These are phyloP conservation scores for Sciurus vulgaris DNA, from an alignment of 2,797 vertebrate genomes.

Conservation along the genomic window DNA sequence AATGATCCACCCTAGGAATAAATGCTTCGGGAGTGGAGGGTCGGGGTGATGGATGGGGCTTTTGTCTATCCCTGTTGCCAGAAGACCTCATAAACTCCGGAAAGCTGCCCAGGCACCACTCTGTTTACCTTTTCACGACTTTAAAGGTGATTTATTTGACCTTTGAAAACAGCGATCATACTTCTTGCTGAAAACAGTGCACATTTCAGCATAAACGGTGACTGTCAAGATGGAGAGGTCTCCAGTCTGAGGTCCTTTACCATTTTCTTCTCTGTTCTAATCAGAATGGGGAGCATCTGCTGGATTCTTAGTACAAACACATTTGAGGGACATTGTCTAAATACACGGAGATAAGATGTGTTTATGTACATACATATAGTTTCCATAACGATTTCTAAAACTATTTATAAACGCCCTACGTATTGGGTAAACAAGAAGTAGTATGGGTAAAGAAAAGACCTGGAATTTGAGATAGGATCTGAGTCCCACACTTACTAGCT, in stretches of 20 bases:
- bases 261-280: constrained; percentile 52
- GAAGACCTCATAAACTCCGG: constrained; percentile 87
- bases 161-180: constrained; percentile 85
- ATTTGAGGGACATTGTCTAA: constrained; percentile 75
- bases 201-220: constrained; percentile 78
- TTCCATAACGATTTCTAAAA: constrained; percentile 75
- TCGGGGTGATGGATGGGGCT: constrained; percentile 82
- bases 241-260: constrained; percentile 75
- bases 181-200: constrained; percentile 83
- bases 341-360: constrained; percentile 72
- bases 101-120: constrained; percentile 81
- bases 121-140: constrained; percentile 87
- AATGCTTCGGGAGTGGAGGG: neutral
- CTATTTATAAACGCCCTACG: constrained; percentile 51
- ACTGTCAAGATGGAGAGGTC: constrained; percentile 50
- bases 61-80: constrained; percentile 80
- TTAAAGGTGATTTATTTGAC: constrained; percentile 88
- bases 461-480: neutral
- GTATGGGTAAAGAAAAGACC: neutral
- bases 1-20: constrained; percentile 69
- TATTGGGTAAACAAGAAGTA: neutral
- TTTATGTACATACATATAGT: constrained; percentile 44
- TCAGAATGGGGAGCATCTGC: constrained; percentile 59
- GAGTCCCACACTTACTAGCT: neutral
- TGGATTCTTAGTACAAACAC: constrained; percentile 61